Evolutionary conservation across 2,888 invertebrate genomes (phyloP), one percentile per base, ranked within the genome.

Genomic region (Linnaemya vulpina): DNA sequence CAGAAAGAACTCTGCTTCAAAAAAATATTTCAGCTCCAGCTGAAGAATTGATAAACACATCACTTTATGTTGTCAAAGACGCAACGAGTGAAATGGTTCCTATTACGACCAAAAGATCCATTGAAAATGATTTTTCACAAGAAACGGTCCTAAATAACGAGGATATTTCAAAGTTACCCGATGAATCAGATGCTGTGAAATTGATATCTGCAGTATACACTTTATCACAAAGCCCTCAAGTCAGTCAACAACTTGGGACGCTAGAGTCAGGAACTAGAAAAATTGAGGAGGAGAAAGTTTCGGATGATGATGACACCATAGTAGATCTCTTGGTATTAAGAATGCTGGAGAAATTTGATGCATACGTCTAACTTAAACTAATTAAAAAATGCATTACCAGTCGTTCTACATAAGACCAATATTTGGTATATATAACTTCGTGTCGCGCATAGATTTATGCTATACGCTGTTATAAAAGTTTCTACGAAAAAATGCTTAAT

Each of bases 61-160:
- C 85, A 15, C 74, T 85, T 11, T 79, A 71, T 46, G 75, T 78
- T 40, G 40, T 13, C 20, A 82, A 82, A 60, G 38, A 60, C 0
- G 0, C 0, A 5, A 76, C 11, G 4, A 15, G 3, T 11, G 22
- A 25, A 53, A 11, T 15, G 11, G 38, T 0, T 46, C 9, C 53
- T 13, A n/a, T 7, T 0, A 22, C 15, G 17, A 53, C 11, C 3
- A 53, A 63, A n/a, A 53, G 13, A 55, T 13, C 22, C 0, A 15
- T 0, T 46, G 71, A 43, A 5, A 73, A 17, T 3, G 17, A 1
- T 13, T n/a, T 35, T 7, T 55, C 65, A 3, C 73, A 73, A 49
- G 25, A 46, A 40, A 55, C 63, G 0, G 4, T 58, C 25, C 1
- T 63, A 17, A 55, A 46, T 63, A 17, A 8, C 0, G 13, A 51